Evolutionary conservation across 2,797 vertebrate species (phyloP).

Genomic region (Mycteria americana): DNA sequence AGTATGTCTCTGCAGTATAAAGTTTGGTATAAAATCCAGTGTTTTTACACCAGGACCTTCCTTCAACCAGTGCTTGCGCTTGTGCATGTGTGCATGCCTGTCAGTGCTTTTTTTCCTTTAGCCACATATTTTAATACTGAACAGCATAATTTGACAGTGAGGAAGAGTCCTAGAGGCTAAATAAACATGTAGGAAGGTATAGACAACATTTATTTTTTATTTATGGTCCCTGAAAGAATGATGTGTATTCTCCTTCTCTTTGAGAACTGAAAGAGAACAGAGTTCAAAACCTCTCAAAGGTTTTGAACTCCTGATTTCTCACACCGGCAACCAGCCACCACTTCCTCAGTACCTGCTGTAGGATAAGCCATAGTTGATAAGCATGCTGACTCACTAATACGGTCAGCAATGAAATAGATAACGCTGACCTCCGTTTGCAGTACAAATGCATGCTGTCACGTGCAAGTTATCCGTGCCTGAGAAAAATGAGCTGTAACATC

Average conservation of each 20-base stretch:
- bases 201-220: neutral
- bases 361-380: neutral
- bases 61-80: neutral
- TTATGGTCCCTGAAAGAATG: neutral
- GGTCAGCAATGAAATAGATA: neutral
- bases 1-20: neutral
- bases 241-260: neutral
- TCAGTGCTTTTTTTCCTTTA: neutral
- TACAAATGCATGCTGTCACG: neutral
- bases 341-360: neutral
- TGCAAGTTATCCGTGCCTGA: neutral
- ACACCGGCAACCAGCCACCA: accelerated
- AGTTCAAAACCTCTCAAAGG: neutral
- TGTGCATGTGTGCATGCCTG: neutral
- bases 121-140: neutral
- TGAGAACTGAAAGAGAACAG: neutral
- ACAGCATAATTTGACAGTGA: neutral
- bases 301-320: neutral
- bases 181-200: neutral
- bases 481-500: neutral
- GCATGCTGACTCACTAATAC: accelerated
- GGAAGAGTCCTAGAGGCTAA: neutral
- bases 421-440: neutral
- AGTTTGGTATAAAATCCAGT: neutral
- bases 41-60: neutral